These are phyloP conservation scores for Scleropages formosus DNA, from an alignment of 2,797 vertebrate species.

Conservation along the genomic window DNA sequence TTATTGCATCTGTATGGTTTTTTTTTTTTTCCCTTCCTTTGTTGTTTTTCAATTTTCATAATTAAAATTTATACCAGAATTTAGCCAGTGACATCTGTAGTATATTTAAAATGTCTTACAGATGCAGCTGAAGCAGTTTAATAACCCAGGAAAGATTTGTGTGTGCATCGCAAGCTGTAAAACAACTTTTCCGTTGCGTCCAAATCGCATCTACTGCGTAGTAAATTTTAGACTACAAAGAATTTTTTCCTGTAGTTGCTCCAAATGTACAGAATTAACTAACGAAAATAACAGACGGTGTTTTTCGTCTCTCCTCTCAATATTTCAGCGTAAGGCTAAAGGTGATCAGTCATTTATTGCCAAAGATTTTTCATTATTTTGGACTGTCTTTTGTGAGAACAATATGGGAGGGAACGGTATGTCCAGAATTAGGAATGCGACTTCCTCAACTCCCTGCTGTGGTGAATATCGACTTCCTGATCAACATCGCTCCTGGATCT, in stretches of 20 bases:
- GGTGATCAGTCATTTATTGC: constrained; percentile 2
- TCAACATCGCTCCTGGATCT: constrained; percentile 8
- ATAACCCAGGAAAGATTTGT: neutral
- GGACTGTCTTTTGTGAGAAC: neutral
- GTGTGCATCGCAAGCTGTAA: neutral
- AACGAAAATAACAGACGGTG: neutral
- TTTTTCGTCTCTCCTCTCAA: neutral
- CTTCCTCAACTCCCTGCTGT: neutral
- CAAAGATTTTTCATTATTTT: neutral
- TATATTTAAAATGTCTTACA: neutral
- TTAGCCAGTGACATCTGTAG: constrained; percentile 1
- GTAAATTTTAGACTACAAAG: neutral
- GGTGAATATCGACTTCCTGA: constrained; percentile 18
- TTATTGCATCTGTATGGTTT: neutral
- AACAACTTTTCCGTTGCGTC: neutral
- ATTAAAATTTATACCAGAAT: neutral
- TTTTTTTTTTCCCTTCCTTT: neutral
- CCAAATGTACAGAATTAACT: neutral
- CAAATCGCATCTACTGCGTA: neutral
- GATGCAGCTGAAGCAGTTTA: constrained; percentile 19
- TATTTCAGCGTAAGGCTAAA: neutral
- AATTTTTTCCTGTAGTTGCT: neutral
- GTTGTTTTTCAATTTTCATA: neutral
- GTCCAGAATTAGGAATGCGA: constrained; percentile 6
- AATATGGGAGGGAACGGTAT: neutral